Evolutionary conservation across 2,113 vertebrate species (phyloP).

Genomic region (Rana temporaria): DNA sequence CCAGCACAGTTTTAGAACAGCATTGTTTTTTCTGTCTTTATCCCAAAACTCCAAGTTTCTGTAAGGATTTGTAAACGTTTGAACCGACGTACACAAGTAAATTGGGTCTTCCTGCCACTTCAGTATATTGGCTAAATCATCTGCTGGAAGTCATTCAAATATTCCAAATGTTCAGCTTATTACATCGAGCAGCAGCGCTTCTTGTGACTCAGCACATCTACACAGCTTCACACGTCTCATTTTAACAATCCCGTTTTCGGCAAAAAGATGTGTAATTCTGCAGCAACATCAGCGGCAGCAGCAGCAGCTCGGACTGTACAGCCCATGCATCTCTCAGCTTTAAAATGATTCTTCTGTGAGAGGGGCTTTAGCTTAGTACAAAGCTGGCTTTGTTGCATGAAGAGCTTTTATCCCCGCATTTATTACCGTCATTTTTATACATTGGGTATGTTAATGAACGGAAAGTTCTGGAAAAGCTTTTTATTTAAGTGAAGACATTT

Average conservation of each 20-base stretch:
- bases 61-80: not conserved
- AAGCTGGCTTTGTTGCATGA: slow-evolving; percentile 55
- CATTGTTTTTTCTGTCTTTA: too few species aligned
- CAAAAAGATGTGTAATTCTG: not conserved
- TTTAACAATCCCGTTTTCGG: not conserved
- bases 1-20: too few species aligned
- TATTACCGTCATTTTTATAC: slow-evolving; percentile 62
- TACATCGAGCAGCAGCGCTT: not conserved
- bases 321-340: slow-evolving; percentile 32
- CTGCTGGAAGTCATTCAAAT: slow-evolving; percentile 14
- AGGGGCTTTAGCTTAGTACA: slow-evolving; percentile 42
- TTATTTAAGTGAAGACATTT: slow-evolving; percentile 68
- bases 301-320: not conserved
- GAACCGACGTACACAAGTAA: not conserved
- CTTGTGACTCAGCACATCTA: slow-evolving; percentile 35
- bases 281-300: not conserved
- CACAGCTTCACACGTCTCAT: slow-evolving; percentile 10
- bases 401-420: slow-evolving; percentile 43
- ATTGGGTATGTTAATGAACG: slow-evolving; percentile 62
- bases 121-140: slow-evolving; percentile 25
- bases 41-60: too few species aligned
- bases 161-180: slow-evolving; percentile 25
- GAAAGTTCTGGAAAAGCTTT: slow-evolving; percentile 63
- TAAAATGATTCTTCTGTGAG: slow-evolving; percentile 44
- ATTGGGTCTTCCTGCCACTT: not conserved